Evolutionary conservation across 2,113 vertebrate species (phyloP).

Genomic region (Brachyhypopomus gauderio): DNA sequence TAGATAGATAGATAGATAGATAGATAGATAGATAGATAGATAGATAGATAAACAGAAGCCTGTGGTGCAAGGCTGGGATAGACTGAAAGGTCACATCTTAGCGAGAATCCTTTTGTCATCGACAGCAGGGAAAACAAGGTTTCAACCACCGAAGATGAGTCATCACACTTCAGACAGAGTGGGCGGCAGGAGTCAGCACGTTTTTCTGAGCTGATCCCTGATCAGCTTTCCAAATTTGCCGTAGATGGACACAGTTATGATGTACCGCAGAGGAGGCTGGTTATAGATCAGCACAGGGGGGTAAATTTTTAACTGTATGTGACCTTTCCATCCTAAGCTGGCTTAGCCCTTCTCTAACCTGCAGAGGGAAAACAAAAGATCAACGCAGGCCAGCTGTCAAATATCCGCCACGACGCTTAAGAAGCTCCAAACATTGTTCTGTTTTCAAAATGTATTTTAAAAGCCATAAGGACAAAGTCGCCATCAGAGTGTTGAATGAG

Average conservation of each 20-base stretch:
- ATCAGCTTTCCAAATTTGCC: slow-evolving; percentile 13
- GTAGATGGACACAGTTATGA: background rate
- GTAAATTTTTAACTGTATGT: background rate
- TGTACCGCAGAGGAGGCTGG: background rate
- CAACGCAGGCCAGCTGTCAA: background rate
- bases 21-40: no score
- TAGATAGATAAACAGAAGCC: background rate
- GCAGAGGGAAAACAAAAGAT: background rate
- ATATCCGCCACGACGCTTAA: background rate
- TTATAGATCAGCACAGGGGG: background rate
- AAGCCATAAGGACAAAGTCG: background rate
- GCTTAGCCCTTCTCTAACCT: slow-evolving; percentile 5
- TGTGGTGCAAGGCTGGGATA: background rate
- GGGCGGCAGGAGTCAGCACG: background rate
- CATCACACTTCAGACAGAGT: slow-evolving; percentile 11
- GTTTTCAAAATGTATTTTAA: background rate
- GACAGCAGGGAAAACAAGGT: background rate
- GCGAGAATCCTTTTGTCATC: background rate
- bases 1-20: no score
- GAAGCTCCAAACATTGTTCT: background rate
- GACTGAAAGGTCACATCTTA: background rate
- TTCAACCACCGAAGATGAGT: slow-evolving; percentile 3
- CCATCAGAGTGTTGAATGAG: background rate
- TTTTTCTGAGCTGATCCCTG: slow-evolving; percentile 5
- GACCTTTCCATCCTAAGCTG: slow-evolving; percentile 17